Base-by-base conservation (phyloP, 2,797 vertebrate species). In the Channallabes apus region DNA sequence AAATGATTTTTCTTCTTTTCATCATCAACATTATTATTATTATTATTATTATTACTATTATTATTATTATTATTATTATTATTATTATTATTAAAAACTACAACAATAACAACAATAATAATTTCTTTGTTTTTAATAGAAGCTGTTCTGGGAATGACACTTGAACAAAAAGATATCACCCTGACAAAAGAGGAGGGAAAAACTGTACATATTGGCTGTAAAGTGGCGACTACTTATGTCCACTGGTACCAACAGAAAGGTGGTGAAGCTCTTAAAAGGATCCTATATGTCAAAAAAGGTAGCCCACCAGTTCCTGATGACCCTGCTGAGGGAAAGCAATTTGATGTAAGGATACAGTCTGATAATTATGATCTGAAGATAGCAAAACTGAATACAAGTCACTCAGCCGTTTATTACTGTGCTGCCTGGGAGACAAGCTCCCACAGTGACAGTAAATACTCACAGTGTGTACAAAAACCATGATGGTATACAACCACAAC, bases 401-500 rank as follows among this genome's bases (percentile, higher is more conserved):
- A 88, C 38, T 54, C 85, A 0, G 83, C 80, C 8, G 46, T 61
- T 14, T 91, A 90, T 77, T 90, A 87, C 59, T 91, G 88, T 12
- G 89, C 89, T 27, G 85, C 77, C 14, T 91, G 87, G 86, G 71
- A 6, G 2, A 2, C 46, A 0, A 3, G 56, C 6, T 6, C 4
- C 0, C 87, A 88, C 85, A 84, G 41, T 80, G 38, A 84, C 29
- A 68, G 14, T 20, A 78, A 12, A 24, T 9, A 5, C 8, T 12
- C 11, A 24, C 24, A 51, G 14, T 58, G 9, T 58, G 51, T 38
- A 84, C 83, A 78, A 78, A 84, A 78, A 84, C 62, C 14, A 9
- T 11, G 9, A 46, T 41, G 20, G 9, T 46, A 46, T 4, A 72
- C 3, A 72, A 41, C 69, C 38, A 72, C 69, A 72, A 46, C 4